Evolutionary conservation across 2,888 invertebrate species (phyloP), one percentile per base, ranked within the genome.

Genomic region (Tetropium fuscum): DNA sequence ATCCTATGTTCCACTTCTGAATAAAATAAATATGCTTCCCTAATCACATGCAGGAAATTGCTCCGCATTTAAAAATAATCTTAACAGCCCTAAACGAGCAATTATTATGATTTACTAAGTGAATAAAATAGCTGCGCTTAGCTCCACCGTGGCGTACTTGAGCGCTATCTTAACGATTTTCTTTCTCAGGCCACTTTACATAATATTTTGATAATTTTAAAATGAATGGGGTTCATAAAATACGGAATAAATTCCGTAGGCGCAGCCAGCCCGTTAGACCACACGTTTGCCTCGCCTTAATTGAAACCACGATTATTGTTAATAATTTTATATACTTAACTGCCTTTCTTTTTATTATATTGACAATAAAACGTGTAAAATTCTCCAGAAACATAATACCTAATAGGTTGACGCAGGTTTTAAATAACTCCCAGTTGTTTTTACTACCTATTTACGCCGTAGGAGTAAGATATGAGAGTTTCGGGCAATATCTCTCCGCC

Each of bases 181-280:
- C 43, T 1, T 43, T 43, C 43, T 25, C 43, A 43, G 10, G 25
- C 25, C 43, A 25, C 25, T 43, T 41, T 13, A 13, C 25, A 22
- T 15, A 25, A 43, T 43, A 22, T 43, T 43, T 43, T 43, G 43
- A 43, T 43, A 20, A 43, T 43, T 43, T 43, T 8, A 4, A 25
- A 11, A 25, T 43, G 13, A 25, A 22, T 43, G 13, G 15, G n/a
- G 11, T 4, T 25, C 43, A 25, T 43, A 43, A 43, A 43, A 43
- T 43, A 19, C 25, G 20, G 4, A 41, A 20, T 22, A 20, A 22
- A 5, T 41, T 41, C 19, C 20, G 43, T 43, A 6, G 43, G 43
- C 8, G 43, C 8, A 10, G 2, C 25, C 3, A 20, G 8, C 40
- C 19, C 7, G 40, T 41, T n/a, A 8, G 10, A 10, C 18, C 20